phyloP scores from a whole-genome alignment of 2,797 vertebrate species.

The Alauda arvensis region DNA sequence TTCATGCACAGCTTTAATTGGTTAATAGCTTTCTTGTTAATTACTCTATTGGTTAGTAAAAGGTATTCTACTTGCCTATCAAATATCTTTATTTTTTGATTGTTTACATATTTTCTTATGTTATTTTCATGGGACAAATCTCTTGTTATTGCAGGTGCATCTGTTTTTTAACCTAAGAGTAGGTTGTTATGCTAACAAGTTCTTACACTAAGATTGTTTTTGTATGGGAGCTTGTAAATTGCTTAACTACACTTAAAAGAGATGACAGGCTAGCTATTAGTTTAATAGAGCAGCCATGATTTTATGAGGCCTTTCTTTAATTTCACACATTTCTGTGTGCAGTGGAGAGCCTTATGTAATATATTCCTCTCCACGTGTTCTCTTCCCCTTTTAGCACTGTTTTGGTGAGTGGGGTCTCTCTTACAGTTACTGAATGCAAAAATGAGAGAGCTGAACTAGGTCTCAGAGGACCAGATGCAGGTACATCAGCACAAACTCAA shows the following conservation, averaged over 20 bases:
- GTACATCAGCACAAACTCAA: not conserved
- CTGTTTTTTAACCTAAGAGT: not conserved
- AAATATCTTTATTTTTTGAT: not conserved
- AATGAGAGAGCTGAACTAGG: not conserved
- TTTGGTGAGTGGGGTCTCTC: not conserved
- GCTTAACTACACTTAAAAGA: not conserved
- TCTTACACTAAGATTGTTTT: not conserved
- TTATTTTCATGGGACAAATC: not conserved
- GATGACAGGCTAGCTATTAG: not conserved
- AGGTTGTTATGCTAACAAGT: not conserved
- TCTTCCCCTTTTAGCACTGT: not conserved
- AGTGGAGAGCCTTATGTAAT: not conserved
- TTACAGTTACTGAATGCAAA: not conserved
- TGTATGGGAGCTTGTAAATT: not conserved
- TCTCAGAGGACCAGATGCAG: not conserved
- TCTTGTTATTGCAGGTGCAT: not conserved
- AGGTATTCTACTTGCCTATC: not conserved
- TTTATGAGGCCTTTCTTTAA: not conserved
- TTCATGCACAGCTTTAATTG: not conserved
- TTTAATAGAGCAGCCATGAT: not conserved
- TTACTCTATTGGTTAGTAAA: not conserved
- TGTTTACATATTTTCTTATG: not conserved
- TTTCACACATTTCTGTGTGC: not conserved
- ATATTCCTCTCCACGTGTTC: not conserved
- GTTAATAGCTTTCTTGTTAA: not conserved